Base-by-base conservation (phyloP, 1,140 invertebrate genomes). In the Dinothrombium tinctorium region DNA sequence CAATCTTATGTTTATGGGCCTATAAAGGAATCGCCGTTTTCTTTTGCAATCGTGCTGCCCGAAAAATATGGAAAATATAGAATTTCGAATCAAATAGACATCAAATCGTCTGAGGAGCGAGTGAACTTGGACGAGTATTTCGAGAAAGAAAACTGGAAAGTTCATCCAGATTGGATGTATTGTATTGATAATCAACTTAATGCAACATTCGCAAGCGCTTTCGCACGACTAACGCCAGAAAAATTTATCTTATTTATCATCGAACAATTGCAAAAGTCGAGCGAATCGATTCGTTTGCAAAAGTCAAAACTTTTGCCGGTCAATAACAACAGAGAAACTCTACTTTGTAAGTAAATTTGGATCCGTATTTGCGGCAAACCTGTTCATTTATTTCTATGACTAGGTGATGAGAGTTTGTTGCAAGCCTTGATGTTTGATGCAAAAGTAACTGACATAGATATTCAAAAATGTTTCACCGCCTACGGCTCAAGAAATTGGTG, bases 41-140 rank as follows among this genome's bases (percentile, higher is more conserved):
- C 80, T 47, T 45, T 89, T 47, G 82, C 76, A 33, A 67, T 87
- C 42, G 78, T 79, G 19, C 61, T 87, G 43, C 83, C 83, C 4
- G 76, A 83, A 54, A 75, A 73, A 32, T 87, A 87, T 59, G 82
- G 82, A 46, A 74, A 80, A 71, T 77, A 79, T 49, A 73, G 81
- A 56, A 62, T 89, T 23, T 61, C 73, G 39, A 78, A 75, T 26
- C 74, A 84, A 53, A 72, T 82, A 52, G 82, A 90, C 58, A 22
- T 22, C 7, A 21, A 19, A 20, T 22, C 19, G 20, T 19, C 4
- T 21, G 12, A 12, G 5, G 17, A 36, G 4, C n/a, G n/a, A n/a
- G n/a, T n/a, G n/a, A 47, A 53, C 41, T 21, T 21, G 4, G 23
- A n/a, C 14, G 7, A 36, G n/a, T 36, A 36, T 21, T 44, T 51